Evolutionary conservation across 2,797 vertebrate species (phyloP).

Genomic region (Hapalemur alaotrensis): DNA sequence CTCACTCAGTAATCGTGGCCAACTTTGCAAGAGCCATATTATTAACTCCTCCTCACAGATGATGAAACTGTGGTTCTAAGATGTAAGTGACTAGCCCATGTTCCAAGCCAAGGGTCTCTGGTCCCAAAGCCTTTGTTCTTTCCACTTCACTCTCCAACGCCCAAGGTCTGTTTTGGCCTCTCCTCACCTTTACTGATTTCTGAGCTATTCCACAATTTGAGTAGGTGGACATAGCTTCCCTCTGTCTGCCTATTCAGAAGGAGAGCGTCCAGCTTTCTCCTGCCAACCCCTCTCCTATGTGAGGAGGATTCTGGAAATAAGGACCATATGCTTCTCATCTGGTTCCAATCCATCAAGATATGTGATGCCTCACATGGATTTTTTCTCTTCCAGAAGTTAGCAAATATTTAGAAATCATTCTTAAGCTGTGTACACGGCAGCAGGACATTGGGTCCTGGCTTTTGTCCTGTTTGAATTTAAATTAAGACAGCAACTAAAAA

Average conservation of each 20-base stretch:
- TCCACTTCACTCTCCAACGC: neutral
- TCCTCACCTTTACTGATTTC: neutral
- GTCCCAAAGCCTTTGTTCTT: neutral
- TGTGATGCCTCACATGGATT: neutral
- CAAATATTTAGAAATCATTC: slow-evolving; percentile 42
- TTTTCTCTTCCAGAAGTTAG: neutral
- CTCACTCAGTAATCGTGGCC: no score
- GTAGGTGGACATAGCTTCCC: neutral
- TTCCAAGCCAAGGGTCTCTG: neutral
- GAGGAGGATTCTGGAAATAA: neutral
- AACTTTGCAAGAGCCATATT: neutral
- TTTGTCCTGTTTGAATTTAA: slow-evolving; percentile 49
- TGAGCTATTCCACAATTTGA: neutral
- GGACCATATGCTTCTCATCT: neutral
- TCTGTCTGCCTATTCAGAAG: neutral
- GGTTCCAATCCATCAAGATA: neutral
- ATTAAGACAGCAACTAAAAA: slow-evolving; percentile 51
- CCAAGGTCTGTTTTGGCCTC: neutral
- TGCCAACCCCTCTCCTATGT: neutral
- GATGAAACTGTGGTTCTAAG: neutral
- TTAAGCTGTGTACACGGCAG: neutral
- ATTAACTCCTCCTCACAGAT: neutral
- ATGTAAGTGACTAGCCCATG: neutral
- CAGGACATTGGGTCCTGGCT: neutral
- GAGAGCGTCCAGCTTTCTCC: neutral